Percentiles rank a stretch among this genome's conserved stretches.
Conservation (phyloP, 23 tunicate genomes). For the Diplosoma virens region DNA sequence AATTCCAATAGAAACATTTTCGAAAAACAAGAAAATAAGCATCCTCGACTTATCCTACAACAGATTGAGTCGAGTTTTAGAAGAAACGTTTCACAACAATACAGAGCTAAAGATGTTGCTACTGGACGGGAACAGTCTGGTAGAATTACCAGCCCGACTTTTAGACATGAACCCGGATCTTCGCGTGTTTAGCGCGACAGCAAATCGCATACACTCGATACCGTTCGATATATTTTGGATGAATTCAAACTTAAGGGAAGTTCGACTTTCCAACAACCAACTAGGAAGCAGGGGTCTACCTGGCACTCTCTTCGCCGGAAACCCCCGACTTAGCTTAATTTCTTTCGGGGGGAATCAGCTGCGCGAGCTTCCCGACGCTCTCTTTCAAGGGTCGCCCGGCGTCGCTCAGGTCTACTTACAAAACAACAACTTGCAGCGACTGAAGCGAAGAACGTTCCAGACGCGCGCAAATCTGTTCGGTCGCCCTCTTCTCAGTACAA, state of each 20-base stretch:
- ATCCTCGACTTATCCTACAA: constrained; percentile 63
- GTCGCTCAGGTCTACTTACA: constrained; percentile 40
- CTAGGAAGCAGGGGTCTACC: constrained; percentile 44
- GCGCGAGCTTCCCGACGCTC: constrained; percentile 19
- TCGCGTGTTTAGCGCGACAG: constrained; percentile 30
- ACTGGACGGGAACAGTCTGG: constrained; percentile 49
- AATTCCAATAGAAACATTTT: constrained; percentile 29
- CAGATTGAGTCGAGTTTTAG: constrained; percentile 30
- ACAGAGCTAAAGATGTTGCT: constrained; percentile 28
- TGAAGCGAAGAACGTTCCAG: constrained; percentile 19
- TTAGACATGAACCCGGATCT: constrained; percentile 25
- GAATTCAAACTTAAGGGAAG: constrained; percentile 35
- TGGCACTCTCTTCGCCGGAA: constrained; percentile 29
- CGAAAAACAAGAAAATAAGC: background rate
- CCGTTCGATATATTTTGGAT: constrained; percentile 41
- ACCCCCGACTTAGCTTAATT: constrained; percentile 37
- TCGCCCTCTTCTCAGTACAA: background rate
- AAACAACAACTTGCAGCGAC: constrained; percentile 18
- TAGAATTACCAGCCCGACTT: constrained; percentile 38
- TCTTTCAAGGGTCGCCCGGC: constrained; percentile 13
- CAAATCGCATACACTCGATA: constrained; percentile 36
- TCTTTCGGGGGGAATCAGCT: constrained; percentile 58
- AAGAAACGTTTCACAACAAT: constrained; percentile 29
- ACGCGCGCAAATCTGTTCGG: background rate
- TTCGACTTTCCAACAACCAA: constrained; percentile 56